phyloP scores from a whole-genome alignment of 1,140 invertebrate species.

The Papilio polytes region DNA sequence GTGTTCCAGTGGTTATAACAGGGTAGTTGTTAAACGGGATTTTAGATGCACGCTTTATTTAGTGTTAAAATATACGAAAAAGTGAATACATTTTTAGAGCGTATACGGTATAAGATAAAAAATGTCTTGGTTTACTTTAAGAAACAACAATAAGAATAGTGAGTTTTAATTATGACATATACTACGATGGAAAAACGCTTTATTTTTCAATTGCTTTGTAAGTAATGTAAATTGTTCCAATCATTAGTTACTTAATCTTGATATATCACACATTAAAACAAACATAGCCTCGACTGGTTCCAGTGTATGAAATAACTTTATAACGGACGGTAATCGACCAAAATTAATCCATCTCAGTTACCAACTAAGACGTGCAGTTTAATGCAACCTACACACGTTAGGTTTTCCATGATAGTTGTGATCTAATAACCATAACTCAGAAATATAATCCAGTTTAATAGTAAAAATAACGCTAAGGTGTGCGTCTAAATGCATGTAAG shows the following conservation, averaged over 20 bases:
- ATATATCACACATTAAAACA: neutral
- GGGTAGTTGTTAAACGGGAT: neutral
- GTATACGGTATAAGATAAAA: neutral
- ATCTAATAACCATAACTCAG: neutral
- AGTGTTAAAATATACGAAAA: neutral
- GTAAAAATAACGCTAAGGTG: neutral
- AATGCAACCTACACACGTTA: neutral
- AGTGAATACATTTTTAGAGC: no score
- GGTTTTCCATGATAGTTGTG: neutral
- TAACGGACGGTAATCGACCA: slow-evolving; percentile 32
- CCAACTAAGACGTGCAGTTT: slow-evolving; percentile 18
- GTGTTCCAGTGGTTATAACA: neutral
- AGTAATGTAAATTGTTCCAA: neutral
- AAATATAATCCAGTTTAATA: no score
- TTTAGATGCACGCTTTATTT: neutral
- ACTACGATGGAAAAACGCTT: no score
- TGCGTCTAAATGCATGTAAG: neutral
- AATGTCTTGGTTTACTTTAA: neutral
- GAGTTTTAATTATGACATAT: no score
- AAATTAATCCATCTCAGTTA: slow-evolving; percentile 32
- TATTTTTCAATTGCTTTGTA: no score
- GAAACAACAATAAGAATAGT: no score
- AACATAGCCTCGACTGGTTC: neutral
- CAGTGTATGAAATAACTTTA: slow-evolving; percentile 21
- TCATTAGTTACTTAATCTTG: neutral